Evolutionary conservation across 2,113 vertebrate species (phyloP).

Genomic region (Oryzias curvinotus): DNA sequence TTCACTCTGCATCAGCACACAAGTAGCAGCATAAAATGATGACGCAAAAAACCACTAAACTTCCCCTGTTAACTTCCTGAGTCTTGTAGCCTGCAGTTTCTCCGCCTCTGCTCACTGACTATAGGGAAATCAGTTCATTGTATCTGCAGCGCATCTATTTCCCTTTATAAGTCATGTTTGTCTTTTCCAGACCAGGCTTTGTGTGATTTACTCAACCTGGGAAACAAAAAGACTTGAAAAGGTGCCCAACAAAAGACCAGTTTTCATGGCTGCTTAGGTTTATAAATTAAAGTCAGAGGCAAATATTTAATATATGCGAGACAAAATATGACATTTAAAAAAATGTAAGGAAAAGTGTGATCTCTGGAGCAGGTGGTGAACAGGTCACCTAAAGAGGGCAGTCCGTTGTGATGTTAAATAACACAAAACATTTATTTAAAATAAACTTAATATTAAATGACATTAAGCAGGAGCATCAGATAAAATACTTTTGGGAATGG

Average conservation of each 20-base stretch:
- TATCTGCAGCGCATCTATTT: slow-evolving; percentile 51
- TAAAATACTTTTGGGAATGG: too few relatives aligned
- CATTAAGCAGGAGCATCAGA: too few relatives aligned
- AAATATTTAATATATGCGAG: neutral
- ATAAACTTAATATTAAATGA: too few relatives aligned
- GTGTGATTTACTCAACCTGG: neutral
- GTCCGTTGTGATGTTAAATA: too few relatives aligned
- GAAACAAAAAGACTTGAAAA: neutral
- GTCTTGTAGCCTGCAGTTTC: slow-evolving; percentile 48
- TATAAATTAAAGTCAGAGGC: neutral
- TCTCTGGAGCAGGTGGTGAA: too few relatives aligned
- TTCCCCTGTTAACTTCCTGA: slow-evolving; percentile 83
- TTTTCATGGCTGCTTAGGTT: slow-evolving; percentile 5
- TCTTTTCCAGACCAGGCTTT: neutral
- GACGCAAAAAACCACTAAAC: slow-evolving; percentile 82
- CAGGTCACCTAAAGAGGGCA: too few relatives aligned
- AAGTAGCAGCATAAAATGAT: slow-evolving; percentile 69
- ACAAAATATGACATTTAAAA: neutral
- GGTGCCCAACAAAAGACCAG: neutral
- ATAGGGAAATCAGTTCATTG: slow-evolving; percentile 54
- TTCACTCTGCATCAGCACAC: slow-evolving; percentile 69
- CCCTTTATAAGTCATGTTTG: slow-evolving; percentile 18
- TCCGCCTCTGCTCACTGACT: slow-evolving; percentile 36
- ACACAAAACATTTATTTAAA: too few relatives aligned
- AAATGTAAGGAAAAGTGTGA: too few relatives aligned